Evolutionary conservation across 2,888 invertebrate species (phyloP).

Genomic region (Leucozona laternaria): DNA sequence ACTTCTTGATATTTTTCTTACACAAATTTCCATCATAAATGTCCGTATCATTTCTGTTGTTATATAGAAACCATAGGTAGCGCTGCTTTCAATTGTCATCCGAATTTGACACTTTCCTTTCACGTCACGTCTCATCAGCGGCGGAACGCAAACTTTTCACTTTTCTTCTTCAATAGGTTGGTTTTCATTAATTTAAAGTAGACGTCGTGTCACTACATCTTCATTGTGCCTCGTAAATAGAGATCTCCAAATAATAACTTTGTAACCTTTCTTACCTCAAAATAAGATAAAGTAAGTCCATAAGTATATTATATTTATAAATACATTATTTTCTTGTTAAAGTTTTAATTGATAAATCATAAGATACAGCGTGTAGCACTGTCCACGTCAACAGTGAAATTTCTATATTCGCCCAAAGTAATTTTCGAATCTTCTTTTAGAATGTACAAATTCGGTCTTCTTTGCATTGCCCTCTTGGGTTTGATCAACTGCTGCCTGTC

Average conservation of each 20-base stretch:
- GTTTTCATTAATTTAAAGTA: constrained; percentile 24
- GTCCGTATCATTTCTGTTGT: not conserved
- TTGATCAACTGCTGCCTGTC: constrained; percentile 79
- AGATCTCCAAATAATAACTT: not conserved
- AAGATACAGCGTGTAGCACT: constrained; percentile 10
- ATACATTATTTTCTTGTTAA: not conserved
- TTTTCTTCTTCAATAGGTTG: constrained; percentile 39
- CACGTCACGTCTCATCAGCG: constrained; percentile 80
- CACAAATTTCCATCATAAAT: not conserved
- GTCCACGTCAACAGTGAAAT: constrained; percentile 70
- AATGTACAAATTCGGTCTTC: constrained; percentile 72
- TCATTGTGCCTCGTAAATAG: constrained; percentile 11
- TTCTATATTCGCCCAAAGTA: constrained; percentile 14
- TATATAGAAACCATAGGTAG: constrained; percentile 27
- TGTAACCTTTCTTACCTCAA: constrained; percentile 17
- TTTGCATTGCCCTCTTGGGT: constrained; percentile 79
- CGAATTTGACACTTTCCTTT: constrained; percentile 78
- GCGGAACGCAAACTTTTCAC: constrained; percentile 54
- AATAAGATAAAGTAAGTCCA: constrained; percentile 56
- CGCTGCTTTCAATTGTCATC: constrained; percentile 1
- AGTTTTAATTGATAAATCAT: constrained; percentile 52
- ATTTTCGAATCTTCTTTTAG: constrained; percentile 78
- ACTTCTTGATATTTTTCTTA: no score
- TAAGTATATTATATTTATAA: not conserved
- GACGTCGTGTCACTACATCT: constrained; percentile 63